These are phyloP conservation scores for Anagrus nilaparvatae DNA, from an alignment of 1,140 invertebrate genomes.

Conservation along the genomic window DNA sequence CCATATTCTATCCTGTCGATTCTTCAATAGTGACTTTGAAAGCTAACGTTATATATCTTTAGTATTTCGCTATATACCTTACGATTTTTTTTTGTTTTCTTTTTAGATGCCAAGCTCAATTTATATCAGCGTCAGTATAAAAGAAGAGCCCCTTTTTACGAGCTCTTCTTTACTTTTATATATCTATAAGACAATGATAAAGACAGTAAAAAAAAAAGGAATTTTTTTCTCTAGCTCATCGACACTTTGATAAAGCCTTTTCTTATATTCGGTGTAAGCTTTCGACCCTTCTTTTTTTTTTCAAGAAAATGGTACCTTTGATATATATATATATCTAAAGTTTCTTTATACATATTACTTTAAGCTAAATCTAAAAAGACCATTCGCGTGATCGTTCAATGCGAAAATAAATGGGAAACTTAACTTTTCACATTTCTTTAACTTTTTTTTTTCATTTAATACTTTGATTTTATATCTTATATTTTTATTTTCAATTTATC, in stretches of 20 bases:
- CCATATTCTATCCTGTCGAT: constrained; percentile 16
- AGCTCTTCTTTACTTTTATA: constrained; percentile 24
- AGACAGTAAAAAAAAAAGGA: too few relatives aligned
- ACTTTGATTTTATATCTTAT: too few relatives aligned
- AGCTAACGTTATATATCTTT: constrained; percentile 20
- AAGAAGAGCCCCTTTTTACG: constrained; percentile 33
- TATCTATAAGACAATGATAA: background rate
- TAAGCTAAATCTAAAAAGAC: too few relatives aligned
- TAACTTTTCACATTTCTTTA: constrained; percentile 12
- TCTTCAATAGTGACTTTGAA: constrained; percentile 25
- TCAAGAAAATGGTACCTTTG: too few relatives aligned
- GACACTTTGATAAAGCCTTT: too few relatives aligned
- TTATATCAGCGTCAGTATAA: constrained; percentile 39
- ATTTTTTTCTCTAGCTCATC: too few relatives aligned
- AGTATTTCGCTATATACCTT: constrained; percentile 32
- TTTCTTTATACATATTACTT: too few relatives aligned
- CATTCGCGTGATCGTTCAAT: constrained; percentile 27
- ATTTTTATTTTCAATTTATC: constrained; percentile 8
- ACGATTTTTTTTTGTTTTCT: too few relatives aligned
- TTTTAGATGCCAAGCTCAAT: constrained; percentile 40
- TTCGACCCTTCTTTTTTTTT: too few relatives aligned
- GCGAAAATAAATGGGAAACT: constrained; percentile 20
- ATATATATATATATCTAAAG: too few relatives aligned
- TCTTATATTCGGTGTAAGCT: too few relatives aligned
- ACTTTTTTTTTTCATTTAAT: constrained; percentile 10